phyloP scores from a whole-genome alignment of 2,888 invertebrate species.

The Sisyra terminalis region DNA sequence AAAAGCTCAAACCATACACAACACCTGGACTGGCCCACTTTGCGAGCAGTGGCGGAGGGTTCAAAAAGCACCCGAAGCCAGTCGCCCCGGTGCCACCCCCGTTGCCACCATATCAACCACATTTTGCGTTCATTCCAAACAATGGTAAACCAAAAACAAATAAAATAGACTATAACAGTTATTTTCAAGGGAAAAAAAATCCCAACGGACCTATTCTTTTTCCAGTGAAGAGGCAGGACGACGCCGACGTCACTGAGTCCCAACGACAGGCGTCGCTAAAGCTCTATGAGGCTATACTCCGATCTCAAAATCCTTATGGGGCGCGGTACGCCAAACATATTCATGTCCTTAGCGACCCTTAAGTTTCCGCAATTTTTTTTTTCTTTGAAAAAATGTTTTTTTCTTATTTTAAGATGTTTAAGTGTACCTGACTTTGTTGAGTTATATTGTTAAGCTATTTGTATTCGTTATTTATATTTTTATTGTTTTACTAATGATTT shows the following conservation, averaged over 20 bases:
- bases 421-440: no score
- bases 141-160: background rate
- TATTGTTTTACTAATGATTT: no score
- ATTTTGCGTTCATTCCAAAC: no score
- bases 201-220: constrained; percentile 2
- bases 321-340: constrained; percentile 7
- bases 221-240: constrained; percentile 5
- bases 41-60: background rate
- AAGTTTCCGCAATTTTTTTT: background rate
- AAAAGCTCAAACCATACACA: constrained; percentile 5
- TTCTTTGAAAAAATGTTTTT: no score
- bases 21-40: constrained; percentile 2
- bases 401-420: no score
- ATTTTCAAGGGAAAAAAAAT: constrained; percentile 6
- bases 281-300: constrained; percentile 1
- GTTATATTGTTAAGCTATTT: no score
- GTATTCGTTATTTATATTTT: no score
- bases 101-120: no score
- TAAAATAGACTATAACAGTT: constrained; percentile 1
- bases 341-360: background rate
- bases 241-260: background rate
- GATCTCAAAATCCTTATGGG: background rate
- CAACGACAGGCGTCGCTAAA: background rate
- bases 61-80: constrained; percentile 1
- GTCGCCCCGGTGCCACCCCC: background rate